Conservation (phyloP, 2,797 vertebrate species). For the Megalops cyprinoides region DNA sequence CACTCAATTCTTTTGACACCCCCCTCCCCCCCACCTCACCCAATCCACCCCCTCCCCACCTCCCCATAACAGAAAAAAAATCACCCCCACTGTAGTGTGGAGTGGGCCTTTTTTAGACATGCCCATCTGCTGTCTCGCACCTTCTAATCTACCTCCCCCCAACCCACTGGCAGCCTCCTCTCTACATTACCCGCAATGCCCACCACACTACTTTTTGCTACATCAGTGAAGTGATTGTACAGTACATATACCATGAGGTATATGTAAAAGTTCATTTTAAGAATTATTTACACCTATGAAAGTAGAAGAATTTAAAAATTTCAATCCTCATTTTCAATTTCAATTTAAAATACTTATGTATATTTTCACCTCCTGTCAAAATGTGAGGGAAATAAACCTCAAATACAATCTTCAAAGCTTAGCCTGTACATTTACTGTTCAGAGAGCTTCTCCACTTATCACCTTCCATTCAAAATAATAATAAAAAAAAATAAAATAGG, state of each 20-base stretch:
- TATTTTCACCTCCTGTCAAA: no score
- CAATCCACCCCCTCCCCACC: conserved; percentile 49
- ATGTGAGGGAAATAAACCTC: no score
- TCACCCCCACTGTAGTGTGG: conserved; percentile 54
- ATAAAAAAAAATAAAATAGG: neutral
- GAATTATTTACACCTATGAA: no score
- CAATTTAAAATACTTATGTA: neutral
- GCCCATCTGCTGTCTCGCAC: conserved; percentile 82
- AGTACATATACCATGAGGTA: neutral
- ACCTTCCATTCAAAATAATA: neutral
- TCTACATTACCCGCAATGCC: conserved; percentile 40
- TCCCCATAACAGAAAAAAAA: neutral
- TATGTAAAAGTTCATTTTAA: no score
- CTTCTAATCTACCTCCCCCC: conserved; percentile 69
- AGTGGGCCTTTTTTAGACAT: conserved; percentile 71
- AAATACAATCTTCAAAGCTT: no score
- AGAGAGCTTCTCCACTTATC: neutral
- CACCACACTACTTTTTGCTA: neutral
- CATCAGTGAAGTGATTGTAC: neutral
- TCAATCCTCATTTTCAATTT: no score
- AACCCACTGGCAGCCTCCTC: conserved; percentile 34
- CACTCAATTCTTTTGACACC: conserved; percentile 57
- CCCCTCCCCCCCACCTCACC: conserved; percentile 36
- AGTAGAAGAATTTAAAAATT: neutral
- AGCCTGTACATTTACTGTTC: neutral